Base-by-base conservation (phyloP, 2,888 invertebrate genomes). In the Dolichomitus sp. region DNA sequence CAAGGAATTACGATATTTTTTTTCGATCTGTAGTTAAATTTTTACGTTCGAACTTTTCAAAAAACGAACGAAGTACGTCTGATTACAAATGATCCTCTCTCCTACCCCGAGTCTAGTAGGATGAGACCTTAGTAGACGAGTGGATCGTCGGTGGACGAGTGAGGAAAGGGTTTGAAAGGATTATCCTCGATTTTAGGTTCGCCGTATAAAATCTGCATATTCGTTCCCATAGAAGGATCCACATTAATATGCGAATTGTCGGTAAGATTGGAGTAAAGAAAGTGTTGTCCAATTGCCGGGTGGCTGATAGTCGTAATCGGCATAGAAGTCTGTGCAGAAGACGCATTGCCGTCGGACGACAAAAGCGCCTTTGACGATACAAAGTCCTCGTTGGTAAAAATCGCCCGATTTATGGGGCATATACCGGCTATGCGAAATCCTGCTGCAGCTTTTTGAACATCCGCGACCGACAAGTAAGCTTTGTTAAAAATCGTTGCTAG, bases 351-450 rank as follows among this genome's bases (percentile, higher is more conserved):
- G 19, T 45, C 19, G 57, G 14, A 3, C 30, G 42, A 30, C 42
- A 59, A 27, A 42, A 72, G 30, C 19, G 68, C 33, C 37, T 80
- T 75, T 0, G 73, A 63, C 12, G 85, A 77, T 9, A 80, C 78
- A 37, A 81, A 86, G 54, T 85, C 85, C 5, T 84, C 80, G 45
- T 68, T 69, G 0, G 85, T 66, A 30, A 86, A 86, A 14, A 83
- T 83, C 5, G 73, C 54, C 6, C 84, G 79, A 78, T 84, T 86
- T 0, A 85, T 17, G 9, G 84, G 85, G 33, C 52, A 80, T 42
- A 85, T 77, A 0, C 84, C 85, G 17, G 84, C 75, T 30, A 78
- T 69, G 19, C 80, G 80, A 57, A 85, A 85, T 1, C 84, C 85
- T 3, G 82, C 54, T 2, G 68, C 27, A 4, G 84, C 84, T 61